A percentile compares a stretch with the other conserved stretches of the same genome.
These are phyloP conservation scores for Heterocephalus glaber DNA, from an alignment of 2,113 vertebrate species.

Conservation along the genomic window DNA sequence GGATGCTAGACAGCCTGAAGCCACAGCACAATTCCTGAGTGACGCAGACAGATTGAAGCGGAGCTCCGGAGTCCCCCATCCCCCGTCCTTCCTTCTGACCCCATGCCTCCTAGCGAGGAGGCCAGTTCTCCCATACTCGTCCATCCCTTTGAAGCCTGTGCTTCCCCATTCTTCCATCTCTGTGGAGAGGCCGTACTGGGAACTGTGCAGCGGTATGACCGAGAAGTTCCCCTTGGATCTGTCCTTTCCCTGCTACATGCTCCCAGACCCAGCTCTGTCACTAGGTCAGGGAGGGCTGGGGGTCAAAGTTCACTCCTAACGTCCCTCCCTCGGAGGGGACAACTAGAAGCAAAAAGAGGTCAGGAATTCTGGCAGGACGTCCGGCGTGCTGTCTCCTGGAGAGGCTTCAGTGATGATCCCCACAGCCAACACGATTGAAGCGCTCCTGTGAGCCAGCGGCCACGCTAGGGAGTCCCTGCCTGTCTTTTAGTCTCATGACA, in stretches of 20 bases:
- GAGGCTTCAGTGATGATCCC: neutral
- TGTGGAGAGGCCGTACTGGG: neutral
- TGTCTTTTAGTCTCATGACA: neutral
- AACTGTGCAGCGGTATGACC: neutral
- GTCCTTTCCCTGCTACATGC: neutral
- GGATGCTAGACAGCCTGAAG: neutral
- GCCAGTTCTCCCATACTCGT: neutral
- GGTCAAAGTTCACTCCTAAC: neutral
- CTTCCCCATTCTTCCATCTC: neutral
- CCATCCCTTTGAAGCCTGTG: neutral
- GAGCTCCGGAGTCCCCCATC: neutral
- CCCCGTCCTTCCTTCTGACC: neutral
- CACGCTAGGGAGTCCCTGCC: neutral
- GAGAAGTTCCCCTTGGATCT: neutral
- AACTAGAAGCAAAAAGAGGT: neutral
- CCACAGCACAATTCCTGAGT: neutral
- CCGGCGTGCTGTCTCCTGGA: neutral
- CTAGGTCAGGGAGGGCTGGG: neutral
- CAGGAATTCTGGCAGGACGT: neutral
- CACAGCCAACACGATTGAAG: neutral
- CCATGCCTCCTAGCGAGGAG: neutral
- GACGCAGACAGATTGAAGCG: neutral
- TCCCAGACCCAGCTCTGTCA: neutral
- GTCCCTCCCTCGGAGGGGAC: neutral
- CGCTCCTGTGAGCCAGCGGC: neutral